Evolutionary conservation across 2,113 vertebrate species (phyloP), one percentile per base, ranked within the genome.

Genomic region (Brienomyrus brachyistius): DNA sequence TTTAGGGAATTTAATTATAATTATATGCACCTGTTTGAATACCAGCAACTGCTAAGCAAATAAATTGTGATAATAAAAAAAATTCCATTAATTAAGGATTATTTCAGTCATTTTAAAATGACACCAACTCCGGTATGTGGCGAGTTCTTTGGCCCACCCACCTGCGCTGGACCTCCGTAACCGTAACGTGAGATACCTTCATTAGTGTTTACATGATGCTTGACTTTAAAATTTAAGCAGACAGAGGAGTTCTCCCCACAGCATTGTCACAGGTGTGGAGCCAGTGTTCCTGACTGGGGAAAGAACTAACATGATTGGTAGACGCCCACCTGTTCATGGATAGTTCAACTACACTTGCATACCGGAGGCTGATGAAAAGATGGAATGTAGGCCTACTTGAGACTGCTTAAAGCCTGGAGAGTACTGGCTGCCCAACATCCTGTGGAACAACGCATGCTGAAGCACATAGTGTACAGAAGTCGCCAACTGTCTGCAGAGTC

Each of bases 211-310:
- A 35, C 31, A 35, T 7, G 2, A 82, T 80, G 88, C 88, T 89
- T 31, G 19, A 11, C 47, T 52, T 89, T 80, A 89, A 52, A 77
- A 48, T 77, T 77, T 80, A 77, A 89, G 77, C 47, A 82, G 47
- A 52, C 5, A 15, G 66, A 21, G 35, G 15, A 66, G 35, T 62
- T 62, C 10, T 80, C n/a, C 5, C 70, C 31, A 13, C 5, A 13
- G 19, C 35, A 27, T 35, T 89, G 10, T 54, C 19, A 74, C 45
- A 15, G 45, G 23, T 66, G 62, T 45, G 15, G 35, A 8, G 19
- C 27, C 19, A 21, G 56, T 19, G 23, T 17, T 43, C 43, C 56
- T 13, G 56, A 17, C 43, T 47, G 23, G n/a, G 62, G 62, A 27
- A 80, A 80, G 13, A 74, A 35, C 66, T 74, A 74, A 74, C 70